These are phyloP conservation scores for Gopherus evgoodei DNA, from an alignment of 2,113 vertebrate genomes.

Conservation along the genomic window DNA sequence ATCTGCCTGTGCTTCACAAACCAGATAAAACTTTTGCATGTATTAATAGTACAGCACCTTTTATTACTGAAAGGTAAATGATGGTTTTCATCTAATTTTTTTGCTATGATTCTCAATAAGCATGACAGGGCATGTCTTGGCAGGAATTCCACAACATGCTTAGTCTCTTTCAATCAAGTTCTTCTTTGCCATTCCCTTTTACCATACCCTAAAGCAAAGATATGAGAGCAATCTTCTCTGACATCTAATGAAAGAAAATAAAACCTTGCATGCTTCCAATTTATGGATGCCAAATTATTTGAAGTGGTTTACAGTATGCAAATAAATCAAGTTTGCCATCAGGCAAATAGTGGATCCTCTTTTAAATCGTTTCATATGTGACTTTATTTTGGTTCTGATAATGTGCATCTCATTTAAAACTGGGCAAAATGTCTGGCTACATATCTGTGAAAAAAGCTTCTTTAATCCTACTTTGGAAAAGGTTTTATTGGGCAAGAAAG, in stretches of 20 bases:
- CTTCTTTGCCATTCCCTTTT: background rate
- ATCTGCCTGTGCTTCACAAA: background rate
- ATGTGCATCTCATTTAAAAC: background rate
- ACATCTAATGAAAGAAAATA: background rate
- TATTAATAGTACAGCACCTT: background rate
- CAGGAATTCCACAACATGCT: background rate
- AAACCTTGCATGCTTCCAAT: background rate
- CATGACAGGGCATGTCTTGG: background rate
- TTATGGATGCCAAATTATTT: background rate
- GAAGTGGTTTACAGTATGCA: background rate
- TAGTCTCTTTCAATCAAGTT: background rate
- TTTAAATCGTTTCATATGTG: background rate
- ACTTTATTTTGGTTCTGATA: background rate
- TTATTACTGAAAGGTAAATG: background rate
- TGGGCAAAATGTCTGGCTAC: background rate
- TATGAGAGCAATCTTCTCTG: background rate
- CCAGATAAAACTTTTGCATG: background rate
- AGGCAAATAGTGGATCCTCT: background rate
- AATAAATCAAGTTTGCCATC: background rate
- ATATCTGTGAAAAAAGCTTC: background rate
- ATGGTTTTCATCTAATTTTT: background rate
- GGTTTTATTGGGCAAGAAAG: background rate
- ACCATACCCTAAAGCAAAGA: background rate
- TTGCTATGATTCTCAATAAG: background rate
- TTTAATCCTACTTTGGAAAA: background rate